Conservation (phyloP, 2,888 invertebrate species). For the Spialia ferax region DNA sequence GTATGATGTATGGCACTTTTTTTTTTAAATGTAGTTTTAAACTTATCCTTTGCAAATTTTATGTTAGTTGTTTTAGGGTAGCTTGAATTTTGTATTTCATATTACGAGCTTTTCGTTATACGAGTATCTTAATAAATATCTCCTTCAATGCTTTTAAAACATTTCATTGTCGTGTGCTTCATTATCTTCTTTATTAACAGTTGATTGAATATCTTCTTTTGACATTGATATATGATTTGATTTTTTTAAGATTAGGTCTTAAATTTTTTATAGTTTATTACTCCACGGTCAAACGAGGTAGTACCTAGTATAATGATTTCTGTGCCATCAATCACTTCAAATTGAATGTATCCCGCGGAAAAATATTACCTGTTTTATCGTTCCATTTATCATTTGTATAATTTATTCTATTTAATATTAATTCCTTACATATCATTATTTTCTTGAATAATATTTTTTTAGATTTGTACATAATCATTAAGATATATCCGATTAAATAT, state of each 20-base stretch:
- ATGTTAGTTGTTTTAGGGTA: not conserved
- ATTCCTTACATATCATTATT: constrained; percentile 15
- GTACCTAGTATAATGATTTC: constrained; percentile 28
- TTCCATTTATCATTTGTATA: constrained; percentile 24
- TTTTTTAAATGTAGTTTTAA: no score
- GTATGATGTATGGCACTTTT: no score
- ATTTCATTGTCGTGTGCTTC: no score
- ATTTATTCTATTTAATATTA: constrained; percentile 21
- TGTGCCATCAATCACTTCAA: constrained; percentile 49
- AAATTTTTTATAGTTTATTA: constrained; percentile 1
- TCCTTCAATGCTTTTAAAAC: not conserved
- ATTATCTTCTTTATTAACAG: no score
- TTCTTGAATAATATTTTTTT: constrained; percentile 13
- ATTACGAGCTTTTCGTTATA: no score
- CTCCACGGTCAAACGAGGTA: constrained; percentile 4
- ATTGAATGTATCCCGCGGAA: constrained; percentile 48
- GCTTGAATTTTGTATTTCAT: no score
- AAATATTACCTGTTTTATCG: constrained; percentile 45
- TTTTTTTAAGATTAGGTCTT: not conserved
- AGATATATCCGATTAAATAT: not conserved
- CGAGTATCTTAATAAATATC: no score
- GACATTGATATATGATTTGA: no score
- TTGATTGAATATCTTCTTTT: not conserved
- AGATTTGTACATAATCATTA: not conserved
- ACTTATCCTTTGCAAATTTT: not conserved